These are phyloP conservation scores for Thamnaconus septentrionalis DNA, from an alignment of 2,113 vertebrate species.

Conservation along the genomic window DNA sequence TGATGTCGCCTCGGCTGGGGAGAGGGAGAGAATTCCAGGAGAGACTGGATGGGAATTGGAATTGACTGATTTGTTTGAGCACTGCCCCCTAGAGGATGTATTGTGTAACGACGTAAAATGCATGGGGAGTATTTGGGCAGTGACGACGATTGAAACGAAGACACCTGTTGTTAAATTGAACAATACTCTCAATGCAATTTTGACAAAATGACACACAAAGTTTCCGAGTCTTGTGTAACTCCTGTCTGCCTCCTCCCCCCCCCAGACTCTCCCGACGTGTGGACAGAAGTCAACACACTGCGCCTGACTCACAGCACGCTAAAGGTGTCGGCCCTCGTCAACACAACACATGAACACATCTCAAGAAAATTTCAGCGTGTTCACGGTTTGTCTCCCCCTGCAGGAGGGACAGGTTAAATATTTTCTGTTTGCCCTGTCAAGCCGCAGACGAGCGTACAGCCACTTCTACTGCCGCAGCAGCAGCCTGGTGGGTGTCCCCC, in stretches of 20 bases:
- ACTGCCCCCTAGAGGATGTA: too few species aligned
- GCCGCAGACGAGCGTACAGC: conserved; percentile 86
- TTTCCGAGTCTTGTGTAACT: neutral
- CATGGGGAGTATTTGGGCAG: too few species aligned
- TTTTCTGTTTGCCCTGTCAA: conserved; percentile 87
- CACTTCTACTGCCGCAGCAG: conserved; percentile 90
- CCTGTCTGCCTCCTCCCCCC: neutral
- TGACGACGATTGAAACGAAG: too few species aligned
- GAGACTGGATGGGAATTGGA: too few species aligned
- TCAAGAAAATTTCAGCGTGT: neutral
- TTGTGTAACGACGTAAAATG: too few species aligned
- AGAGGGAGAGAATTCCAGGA: too few species aligned
- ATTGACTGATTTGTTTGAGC: too few species aligned
- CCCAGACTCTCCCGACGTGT: conserved; percentile 79
- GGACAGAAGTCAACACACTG: conserved; percentile 86
- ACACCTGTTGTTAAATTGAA: too few species aligned
- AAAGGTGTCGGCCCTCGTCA: conserved; percentile 74
- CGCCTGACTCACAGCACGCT: conserved; percentile 85
- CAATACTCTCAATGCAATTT: too few species aligned
- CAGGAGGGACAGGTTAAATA: conserved; percentile 87
- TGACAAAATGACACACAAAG: too few species aligned
- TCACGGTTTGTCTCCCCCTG: conserved; percentile 8
- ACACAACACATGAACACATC: neutral
- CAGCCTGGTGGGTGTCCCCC: conserved; percentile 83
- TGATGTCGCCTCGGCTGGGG: too few species aligned